phyloP scores from a whole-genome alignment of 2,113 vertebrate genomes.

The Albula glossodonta region DNA sequence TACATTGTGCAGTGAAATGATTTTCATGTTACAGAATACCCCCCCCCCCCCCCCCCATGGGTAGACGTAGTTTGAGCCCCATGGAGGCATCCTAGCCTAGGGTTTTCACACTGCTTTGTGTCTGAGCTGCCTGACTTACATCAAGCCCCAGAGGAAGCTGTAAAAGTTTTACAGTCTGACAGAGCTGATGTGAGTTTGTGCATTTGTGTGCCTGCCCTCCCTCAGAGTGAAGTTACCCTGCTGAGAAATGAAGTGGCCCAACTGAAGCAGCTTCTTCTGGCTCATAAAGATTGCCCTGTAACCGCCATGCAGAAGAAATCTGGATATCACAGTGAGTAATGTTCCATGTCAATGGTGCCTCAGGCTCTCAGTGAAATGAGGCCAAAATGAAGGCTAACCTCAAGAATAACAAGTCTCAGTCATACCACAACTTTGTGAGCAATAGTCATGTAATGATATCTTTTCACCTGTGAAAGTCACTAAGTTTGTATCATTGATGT shows the following conservation, averaged over 20 bases:
- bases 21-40: too few relatives aligned
- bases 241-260: slow-evolving; percentile 92
- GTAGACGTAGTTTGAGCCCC: too few relatives aligned
- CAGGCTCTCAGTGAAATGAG: neutral
- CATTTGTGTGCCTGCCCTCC: neutral
- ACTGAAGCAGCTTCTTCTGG: slow-evolving; percentile 92
- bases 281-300: slow-evolving; percentile 96
- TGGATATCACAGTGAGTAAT: slow-evolving; percentile 43
- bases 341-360: neutral
- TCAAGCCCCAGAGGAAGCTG: neutral
- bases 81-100: too few relatives aligned
- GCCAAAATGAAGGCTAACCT: neutral
- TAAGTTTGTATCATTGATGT: too few relatives aligned
- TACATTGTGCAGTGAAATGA: too few relatives aligned
- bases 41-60: too few relatives aligned
- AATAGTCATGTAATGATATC: neutral
- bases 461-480: too few relatives aligned
- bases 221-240: slow-evolving; percentile 80
- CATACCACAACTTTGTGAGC: neutral
- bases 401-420: neutral
- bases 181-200: neutral
- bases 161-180: neutral
- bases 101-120: neutral
- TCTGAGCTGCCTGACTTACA: neutral
- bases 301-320: slow-evolving; percentile 95